Conservation (phyloP, 2,113 vertebrate species). For the Albula goreensis region DNA sequence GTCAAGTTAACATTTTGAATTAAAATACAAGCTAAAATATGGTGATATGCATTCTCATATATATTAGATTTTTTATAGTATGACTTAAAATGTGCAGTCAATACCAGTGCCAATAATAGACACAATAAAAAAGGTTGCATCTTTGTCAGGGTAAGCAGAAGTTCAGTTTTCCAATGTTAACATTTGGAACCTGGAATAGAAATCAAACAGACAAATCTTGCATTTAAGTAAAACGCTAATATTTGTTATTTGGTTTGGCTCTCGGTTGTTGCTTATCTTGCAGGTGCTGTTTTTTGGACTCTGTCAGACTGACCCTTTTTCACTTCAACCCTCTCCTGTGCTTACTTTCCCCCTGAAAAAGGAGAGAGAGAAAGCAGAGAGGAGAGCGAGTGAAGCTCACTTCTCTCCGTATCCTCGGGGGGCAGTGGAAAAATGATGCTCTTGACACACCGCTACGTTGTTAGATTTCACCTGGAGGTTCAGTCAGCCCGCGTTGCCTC, state of each 20-base stretch:
- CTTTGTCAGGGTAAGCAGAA: no score
- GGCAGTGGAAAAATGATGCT: background rate
- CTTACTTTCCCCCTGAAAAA: constrained; percentile 6
- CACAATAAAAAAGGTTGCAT: no score
- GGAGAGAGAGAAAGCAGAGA: background rate
- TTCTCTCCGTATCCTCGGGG: background rate
- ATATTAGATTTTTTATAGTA: constrained; percentile 33
- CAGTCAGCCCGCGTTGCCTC: background rate
- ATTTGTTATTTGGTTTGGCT: background rate
- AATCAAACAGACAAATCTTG: background rate
- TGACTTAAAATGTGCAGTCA: constrained; percentile 61
- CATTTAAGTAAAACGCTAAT: background rate
- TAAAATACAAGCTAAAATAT: no score
- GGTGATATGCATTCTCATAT: no score
- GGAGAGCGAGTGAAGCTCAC: background rate
- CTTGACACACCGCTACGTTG: background rate
- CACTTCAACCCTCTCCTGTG: background rate
- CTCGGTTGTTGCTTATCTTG: background rate
- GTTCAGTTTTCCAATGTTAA: background rate
- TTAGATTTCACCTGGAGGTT: background rate
- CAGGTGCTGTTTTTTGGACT: background rate
- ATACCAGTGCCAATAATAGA: constrained; percentile 56
- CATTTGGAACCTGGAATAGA: background rate
- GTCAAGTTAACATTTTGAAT: no score
- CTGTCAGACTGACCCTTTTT: background rate